Conservation (phyloP, 1,140 invertebrate genomes). For the Drosophila truncata region DNA sequence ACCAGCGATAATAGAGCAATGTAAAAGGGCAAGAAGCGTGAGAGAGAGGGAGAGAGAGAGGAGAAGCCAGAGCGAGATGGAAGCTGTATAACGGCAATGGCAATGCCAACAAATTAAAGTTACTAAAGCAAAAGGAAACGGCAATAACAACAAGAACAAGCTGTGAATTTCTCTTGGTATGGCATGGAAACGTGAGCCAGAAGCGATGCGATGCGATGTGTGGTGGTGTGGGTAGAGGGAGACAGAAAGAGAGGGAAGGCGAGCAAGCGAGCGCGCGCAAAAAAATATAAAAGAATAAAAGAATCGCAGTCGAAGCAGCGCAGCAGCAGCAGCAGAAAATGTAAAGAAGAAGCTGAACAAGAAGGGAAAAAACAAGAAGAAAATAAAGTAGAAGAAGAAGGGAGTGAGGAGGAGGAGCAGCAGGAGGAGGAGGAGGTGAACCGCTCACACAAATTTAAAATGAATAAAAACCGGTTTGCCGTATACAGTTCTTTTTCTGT, state of each 20-base stretch:
- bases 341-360: slow-evolving; percentile 1
- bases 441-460: slow-evolving; percentile 62
- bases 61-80: not conserved
- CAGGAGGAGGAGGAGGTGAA: not conserved
- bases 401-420: not conserved
- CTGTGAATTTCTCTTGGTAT: slow-evolving; percentile 45
- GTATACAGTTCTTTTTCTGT: slow-evolving; percentile 67
- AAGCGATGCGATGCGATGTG: slow-evolving; percentile 1
- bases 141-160: slow-evolving; percentile 34
- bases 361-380: slow-evolving; percentile 13
- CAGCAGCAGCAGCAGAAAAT: slow-evolving; percentile 21
- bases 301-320: slow-evolving; percentile 40
- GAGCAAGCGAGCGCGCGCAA: slow-evolving; percentile 1
- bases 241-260: slow-evolving; percentile 17
- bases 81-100: slow-evolving; percentile 68
- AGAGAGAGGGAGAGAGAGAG: not conserved
- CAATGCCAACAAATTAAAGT: slow-evolving; percentile 76
- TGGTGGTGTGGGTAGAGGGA: not conserved
- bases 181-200: slow-evolving; percentile 35
- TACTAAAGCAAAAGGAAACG: slow-evolving; percentile 63
- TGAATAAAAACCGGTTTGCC: slow-evolving; percentile 68
- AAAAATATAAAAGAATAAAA: slow-evolving; percentile 44
- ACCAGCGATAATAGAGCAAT: slow-evolving; percentile 50
- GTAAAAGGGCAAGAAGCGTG: slow-evolving; percentile 18
- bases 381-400: not conserved